These are phyloP conservation scores for Coregonus clupeaformis DNA, from an alignment of 2,113 vertebrate genomes.

Conservation along the genomic window DNA sequence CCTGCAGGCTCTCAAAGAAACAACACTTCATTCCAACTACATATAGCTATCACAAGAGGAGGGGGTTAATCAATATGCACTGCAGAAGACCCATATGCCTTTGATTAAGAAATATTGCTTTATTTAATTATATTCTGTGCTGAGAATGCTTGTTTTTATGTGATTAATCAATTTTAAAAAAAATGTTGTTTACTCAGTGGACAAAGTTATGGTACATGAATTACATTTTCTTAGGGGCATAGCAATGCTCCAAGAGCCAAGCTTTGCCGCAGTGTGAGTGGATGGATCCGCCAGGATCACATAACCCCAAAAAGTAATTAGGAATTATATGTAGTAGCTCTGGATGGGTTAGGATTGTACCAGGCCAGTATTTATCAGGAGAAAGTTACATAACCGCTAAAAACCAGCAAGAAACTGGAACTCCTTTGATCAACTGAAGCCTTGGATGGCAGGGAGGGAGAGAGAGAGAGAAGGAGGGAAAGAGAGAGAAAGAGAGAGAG, in stretches of 20 bases:
- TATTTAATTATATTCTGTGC: background rate
- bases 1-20: background rate
- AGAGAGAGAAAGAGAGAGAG: background rate
- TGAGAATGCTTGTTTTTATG: background rate
- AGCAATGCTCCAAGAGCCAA: background rate
- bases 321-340: constrained; percentile 12
- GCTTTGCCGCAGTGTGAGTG: background rate
- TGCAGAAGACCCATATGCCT: background rate
- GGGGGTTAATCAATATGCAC: background rate
- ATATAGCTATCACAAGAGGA: background rate
- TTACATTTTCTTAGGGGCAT: background rate
- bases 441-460: constrained; percentile 42
- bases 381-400: constrained; percentile 62
- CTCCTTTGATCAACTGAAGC: constrained; percentile 54
- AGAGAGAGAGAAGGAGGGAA: background rate
- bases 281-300: background rate
- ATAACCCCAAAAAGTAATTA: constrained; percentile 31
- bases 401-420: constrained; percentile 58
- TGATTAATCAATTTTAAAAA: no score
- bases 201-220: background rate
- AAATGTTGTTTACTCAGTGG: no score
- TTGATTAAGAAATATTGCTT: background rate
- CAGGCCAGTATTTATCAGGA: constrained; percentile 52
- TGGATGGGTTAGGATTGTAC: constrained; percentile 21
- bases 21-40: background rate